These are phyloP conservation scores for Euglossa dilemma DNA, from an alignment of 1,140 invertebrate species.

Conservation along the genomic window DNA sequence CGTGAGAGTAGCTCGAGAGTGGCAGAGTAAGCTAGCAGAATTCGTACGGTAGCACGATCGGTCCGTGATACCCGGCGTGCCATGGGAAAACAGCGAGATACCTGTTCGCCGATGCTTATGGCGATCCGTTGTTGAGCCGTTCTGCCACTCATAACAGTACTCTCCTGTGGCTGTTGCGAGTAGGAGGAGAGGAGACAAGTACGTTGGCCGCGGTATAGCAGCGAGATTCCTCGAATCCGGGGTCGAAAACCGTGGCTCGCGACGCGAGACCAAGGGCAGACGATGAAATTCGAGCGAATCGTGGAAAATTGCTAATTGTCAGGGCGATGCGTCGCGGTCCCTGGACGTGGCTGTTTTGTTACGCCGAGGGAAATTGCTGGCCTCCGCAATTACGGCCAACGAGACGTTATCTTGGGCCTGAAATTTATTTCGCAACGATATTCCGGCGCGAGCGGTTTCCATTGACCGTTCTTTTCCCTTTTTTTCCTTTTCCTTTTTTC, in stretches of 20 bases:
- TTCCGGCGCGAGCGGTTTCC: too few species aligned
- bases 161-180: constrained; percentile 47
- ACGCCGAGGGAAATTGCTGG: not conserved
- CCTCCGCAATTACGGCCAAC: not conserved
- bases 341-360: not conserved
- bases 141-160: constrained; percentile 70
- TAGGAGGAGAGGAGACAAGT: constrained; percentile 40
- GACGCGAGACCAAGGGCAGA: constrained; percentile 30
- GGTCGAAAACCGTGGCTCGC: constrained; percentile 50
- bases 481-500: too few species aligned
- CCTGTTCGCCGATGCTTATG: constrained; percentile 28
- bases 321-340: not conserved
- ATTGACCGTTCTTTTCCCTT: too few species aligned
- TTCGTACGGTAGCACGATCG: constrained; percentile 51
- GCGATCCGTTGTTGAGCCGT: constrained; percentile 55
- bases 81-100: constrained; percentile 68
- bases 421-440: too few species aligned
- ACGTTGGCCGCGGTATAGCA: constrained; percentile 52
- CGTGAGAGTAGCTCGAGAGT: not conserved
- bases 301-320: not conserved
- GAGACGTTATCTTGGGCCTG: not conserved
- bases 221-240: constrained; percentile 43
- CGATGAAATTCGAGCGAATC: constrained; percentile 18
- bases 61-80: constrained; percentile 58
- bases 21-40: not conserved